Conservation (phyloP, 53 echinoderm and acorn worm species). For the Glandiceps talaboti region DNA sequence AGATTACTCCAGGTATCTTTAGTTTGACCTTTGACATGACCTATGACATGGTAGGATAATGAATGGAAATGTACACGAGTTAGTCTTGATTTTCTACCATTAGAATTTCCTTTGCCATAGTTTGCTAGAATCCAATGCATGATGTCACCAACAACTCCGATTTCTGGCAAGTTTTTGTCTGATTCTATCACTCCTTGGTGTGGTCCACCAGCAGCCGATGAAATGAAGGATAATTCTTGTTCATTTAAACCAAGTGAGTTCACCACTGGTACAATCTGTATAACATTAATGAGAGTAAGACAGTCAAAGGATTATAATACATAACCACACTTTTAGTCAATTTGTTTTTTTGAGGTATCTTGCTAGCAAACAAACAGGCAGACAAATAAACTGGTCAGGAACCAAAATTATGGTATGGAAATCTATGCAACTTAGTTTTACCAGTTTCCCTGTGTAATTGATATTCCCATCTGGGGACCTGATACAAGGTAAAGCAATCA, state of each 20-base stretch:
- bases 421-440: too few relatives aligned
- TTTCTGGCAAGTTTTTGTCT: constrained; percentile 65
- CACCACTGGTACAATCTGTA: constrained; percentile 58
- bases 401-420: too few relatives aligned
- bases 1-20: constrained; percentile 66
- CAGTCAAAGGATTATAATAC: too few relatives aligned
- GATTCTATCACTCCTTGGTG: constrained; percentile 33
- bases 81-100: constrained; percentile 25
- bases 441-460: too few relatives aligned
- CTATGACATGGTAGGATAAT: constrained; percentile 74
- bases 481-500: too few relatives aligned
- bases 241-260: constrained; percentile 92
- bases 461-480: too few relatives aligned
- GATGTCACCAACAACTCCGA: constrained; percentile 70
- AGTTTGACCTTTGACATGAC: constrained; percentile 38
- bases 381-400: too few relatives aligned
- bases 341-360: too few relatives aligned
- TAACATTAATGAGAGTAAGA: too few relatives aligned
- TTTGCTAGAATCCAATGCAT: constrained; percentile 51
- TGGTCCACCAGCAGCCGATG: constrained; percentile 49
- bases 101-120: background rate
- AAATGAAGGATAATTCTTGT: constrained; percentile 75
- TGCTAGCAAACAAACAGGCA: too few relatives aligned
- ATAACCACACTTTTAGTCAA: too few relatives aligned
- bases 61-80: constrained; percentile 89